Evolutionary conservation across 2,113 vertebrate genomes (phyloP).

Genomic region (Seriola dumerili): DNA sequence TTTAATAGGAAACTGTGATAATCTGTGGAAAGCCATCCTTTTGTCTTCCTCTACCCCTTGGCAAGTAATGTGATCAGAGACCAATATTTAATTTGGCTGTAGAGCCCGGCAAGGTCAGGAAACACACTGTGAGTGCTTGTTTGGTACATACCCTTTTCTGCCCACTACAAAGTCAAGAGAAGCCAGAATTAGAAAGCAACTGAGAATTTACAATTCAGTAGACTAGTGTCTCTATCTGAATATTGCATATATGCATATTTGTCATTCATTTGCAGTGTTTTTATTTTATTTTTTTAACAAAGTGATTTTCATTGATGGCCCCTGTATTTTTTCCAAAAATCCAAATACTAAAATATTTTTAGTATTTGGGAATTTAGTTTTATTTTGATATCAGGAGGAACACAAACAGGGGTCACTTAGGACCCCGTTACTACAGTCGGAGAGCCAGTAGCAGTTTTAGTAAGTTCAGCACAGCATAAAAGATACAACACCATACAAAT

Average conservation of each 20-base stretch:
- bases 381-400: neutral
- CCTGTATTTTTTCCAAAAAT: too few species aligned
- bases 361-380: too few species aligned
- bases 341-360: neutral
- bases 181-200: neutral
- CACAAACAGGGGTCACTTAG: neutral
- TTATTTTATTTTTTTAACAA: too few species aligned
- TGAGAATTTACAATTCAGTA: neutral
- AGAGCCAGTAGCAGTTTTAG: neutral
- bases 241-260: neutral
- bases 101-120: neutral
- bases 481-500: neutral
- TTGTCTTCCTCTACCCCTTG: neutral
- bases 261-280: neutral
- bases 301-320: too few species aligned
- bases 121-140: neutral
- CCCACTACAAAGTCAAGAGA: neutral
- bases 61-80: conserved; percentile 7
- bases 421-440: too few species aligned
- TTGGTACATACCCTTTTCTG: neutral
- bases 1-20: neutral
- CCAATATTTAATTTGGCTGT: conserved; percentile 18
- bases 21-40: conserved; percentile 15
- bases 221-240: neutral
- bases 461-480: neutral